Evolutionary conservation across 1,140 invertebrate genomes (phyloP).

Genomic region (Penaeus indicus): DNA sequence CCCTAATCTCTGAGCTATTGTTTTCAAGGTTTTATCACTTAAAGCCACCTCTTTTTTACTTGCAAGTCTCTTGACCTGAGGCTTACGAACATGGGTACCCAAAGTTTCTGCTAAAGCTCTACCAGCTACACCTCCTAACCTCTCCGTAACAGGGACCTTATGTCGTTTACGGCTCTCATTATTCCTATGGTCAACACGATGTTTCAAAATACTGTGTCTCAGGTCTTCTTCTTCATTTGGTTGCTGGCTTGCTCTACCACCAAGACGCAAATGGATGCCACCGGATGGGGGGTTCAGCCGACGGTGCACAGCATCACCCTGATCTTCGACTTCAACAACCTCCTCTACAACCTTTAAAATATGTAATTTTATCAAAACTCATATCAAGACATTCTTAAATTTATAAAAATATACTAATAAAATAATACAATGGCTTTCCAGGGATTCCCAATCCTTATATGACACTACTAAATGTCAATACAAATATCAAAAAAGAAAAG

Average conservation of each 20-base stretch:
- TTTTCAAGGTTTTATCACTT: not conserved
- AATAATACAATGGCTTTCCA: no score
- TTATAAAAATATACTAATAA: no score
- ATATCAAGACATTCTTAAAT: no score
- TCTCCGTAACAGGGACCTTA: not conserved
- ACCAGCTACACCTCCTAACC: constrained; percentile 13
- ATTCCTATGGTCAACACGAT: not conserved
- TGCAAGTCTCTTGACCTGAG: constrained; percentile 2
- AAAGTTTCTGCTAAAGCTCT: constrained; percentile 27
- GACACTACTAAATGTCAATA: no score
- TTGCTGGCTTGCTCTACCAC: no score
- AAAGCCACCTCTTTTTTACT: not conserved
- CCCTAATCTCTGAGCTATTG: not conserved
- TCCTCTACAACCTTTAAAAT: constrained; percentile 2
- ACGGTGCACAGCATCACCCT: constrained; percentile 2
- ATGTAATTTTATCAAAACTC: no score
- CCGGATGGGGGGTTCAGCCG: not conserved
- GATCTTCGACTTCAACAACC: constrained; percentile 5
- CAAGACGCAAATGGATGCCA: not conserved
- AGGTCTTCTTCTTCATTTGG: not conserved
- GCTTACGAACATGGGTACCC: not conserved
- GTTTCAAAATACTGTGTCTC: not conserved
- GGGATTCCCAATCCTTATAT: no score
- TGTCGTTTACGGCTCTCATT: not conserved
- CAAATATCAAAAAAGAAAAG: no score